Evolutionary conservation across 2,797 vertebrate genomes (phyloP).

Genomic region (Aythya fuligula): DNA sequence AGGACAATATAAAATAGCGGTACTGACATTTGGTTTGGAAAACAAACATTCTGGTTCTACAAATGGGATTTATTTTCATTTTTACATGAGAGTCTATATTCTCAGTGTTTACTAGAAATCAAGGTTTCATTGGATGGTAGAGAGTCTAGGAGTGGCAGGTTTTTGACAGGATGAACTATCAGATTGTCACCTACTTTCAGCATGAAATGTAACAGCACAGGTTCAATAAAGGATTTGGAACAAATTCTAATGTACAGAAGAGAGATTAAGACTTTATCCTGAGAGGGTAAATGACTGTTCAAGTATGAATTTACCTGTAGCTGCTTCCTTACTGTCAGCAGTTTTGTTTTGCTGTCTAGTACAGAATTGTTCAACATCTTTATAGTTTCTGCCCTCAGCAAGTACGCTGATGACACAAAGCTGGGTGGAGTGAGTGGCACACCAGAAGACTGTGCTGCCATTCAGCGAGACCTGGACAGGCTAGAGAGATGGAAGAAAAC

Average conservation of each 20-base stretch:
- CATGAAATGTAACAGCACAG: neutral
- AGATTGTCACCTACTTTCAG: neutral
- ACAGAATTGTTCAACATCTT: neutral
- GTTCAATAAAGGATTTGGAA: neutral
- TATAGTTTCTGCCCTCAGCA: too few species aligned
- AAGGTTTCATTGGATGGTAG: neutral
- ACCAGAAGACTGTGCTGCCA: too few species aligned
- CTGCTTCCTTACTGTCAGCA: neutral
- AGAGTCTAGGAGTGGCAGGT: neutral
- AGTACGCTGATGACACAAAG: too few species aligned
- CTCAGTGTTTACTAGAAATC: neutral
- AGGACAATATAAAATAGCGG: neutral
- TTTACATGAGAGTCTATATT: neutral
- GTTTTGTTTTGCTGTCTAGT: neutral
- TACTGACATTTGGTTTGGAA: neutral
- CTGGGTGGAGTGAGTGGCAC: too few species aligned
- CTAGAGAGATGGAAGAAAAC: too few species aligned
- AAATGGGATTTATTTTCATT: neutral
- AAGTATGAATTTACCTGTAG: neutral
- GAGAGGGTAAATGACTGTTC: neutral
- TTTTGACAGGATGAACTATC: neutral
- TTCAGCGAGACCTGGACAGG: too few species aligned
- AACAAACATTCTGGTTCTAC: neutral
- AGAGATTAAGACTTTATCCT: neutral
- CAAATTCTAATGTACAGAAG: neutral